Conservation (phyloP, 1,140 invertebrate species). For the Drosophila sucinea region DNA sequence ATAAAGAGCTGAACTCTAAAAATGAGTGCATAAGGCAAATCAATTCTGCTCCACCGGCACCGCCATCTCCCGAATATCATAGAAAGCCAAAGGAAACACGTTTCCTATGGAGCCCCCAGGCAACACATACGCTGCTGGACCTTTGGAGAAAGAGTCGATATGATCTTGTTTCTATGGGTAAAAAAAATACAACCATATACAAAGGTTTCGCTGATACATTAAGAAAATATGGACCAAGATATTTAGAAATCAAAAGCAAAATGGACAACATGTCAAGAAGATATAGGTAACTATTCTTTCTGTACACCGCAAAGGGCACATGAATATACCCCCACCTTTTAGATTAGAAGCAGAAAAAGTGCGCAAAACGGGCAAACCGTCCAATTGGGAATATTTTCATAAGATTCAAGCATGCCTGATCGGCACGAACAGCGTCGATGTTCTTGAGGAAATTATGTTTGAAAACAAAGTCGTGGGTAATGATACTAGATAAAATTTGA, state of each 20-base stretch:
- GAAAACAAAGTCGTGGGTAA: conserved; percentile 26
- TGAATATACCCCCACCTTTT: neutral
- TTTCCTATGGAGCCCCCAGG: neutral
- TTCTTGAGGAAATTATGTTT: conserved; percentile 53
- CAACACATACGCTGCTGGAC: neutral
- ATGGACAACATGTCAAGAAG: conserved; percentile 64
- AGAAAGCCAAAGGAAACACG: neutral
- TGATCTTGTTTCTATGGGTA: conserved; percentile 27
- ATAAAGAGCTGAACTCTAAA: neutral
- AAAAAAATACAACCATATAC: conserved; percentile 41
- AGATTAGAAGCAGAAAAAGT: conserved; percentile 48
- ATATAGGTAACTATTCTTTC: conserved; percentile 36
- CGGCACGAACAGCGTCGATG: conserved; percentile 35
- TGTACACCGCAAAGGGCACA: neutral
- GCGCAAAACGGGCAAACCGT: conserved; percentile 19
- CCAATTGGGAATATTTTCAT: conserved; percentile 55
- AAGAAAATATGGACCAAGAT: conserved; percentile 43
- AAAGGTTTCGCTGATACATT: conserved; percentile 45
- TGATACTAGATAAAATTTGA: too few species aligned
- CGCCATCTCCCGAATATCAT: neutral
- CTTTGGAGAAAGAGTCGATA: conserved; percentile 7
- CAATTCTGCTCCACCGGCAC: neutral
- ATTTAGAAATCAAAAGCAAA: conserved; percentile 54
- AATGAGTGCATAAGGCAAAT: conserved; percentile 30
- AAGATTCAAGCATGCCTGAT: conserved; percentile 44